phyloP scores from a whole-genome alignment of 2,797 vertebrate species.

The Pangasius krempfi region DNA sequence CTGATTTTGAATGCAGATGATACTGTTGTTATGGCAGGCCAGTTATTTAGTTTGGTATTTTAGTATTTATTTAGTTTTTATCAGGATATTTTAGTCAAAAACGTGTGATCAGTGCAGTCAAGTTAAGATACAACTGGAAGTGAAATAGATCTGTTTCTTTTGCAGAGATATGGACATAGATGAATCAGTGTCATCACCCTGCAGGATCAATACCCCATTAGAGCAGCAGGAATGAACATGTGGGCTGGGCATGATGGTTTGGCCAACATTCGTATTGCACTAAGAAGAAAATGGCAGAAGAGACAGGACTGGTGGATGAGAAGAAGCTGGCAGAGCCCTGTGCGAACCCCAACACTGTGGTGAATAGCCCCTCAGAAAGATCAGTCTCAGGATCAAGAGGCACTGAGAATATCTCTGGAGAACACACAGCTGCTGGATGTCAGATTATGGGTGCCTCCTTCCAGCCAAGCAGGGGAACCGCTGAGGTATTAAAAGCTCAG shows the following conservation, averaged over 20 bases:
- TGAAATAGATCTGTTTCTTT: slow-evolving; percentile 25
- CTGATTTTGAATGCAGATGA: neutral
- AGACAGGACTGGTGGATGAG: neutral
- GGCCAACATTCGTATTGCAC: neutral
- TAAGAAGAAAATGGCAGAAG: slow-evolving; percentile 33
- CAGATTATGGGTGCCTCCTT: slow-evolving; percentile 36
- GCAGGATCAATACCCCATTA: neutral
- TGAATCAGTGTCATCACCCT: neutral
- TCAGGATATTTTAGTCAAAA: neutral
- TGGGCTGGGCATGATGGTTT: neutral
- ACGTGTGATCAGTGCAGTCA: neutral
- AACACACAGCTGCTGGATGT: slow-evolving; percentile 66
- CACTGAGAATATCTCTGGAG: slow-evolving; percentile 44
- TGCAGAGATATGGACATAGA: slow-evolving; percentile 4
- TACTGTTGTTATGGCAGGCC: neutral
- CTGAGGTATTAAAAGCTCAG: neutral
- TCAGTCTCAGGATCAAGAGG: neutral
- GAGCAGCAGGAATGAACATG: slow-evolving; percentile 1
- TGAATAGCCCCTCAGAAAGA: slow-evolving; percentile 31
- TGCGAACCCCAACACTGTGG: slow-evolving; percentile 27
- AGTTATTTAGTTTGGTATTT: neutral
- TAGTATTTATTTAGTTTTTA: neutral
- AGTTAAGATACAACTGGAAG: neutral
- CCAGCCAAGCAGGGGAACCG: neutral
- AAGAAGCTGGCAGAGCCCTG: slow-evolving; percentile 8